These are phyloP conservation scores for Phenacoccus solenopsis DNA, from an alignment of 1,140 invertebrate genomes.

Conservation along the genomic window DNA sequence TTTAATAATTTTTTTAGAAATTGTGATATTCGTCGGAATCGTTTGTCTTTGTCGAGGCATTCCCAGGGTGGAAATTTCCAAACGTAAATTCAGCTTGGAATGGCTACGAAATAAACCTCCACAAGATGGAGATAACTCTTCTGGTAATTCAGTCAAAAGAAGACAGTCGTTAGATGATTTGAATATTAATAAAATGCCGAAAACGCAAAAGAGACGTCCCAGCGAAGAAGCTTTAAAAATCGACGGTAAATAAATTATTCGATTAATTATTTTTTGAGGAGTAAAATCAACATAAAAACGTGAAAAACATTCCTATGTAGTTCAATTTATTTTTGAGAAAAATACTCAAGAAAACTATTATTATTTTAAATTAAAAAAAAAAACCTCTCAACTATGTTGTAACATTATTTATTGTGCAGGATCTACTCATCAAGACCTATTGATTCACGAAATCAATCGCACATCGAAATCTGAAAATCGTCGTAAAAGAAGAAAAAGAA, in stretches of 20 bases:
- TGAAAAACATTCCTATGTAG: no score
- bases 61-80: slow-evolving; percentile 26
- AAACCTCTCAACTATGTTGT: not conserved
- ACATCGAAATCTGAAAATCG: slow-evolving; percentile 23
- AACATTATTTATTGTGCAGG: no score
- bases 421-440: slow-evolving; percentile 35
- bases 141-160: slow-evolving; percentile 18
- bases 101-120: slow-evolving; percentile 18
- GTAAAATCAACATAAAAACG: not conserved
- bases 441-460: slow-evolving; percentile 34
- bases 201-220: slow-evolving; percentile 45
- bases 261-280: not conserved
- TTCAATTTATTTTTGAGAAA: no score
- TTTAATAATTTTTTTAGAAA: slow-evolving; percentile 39
- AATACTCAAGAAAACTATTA: not conserved
- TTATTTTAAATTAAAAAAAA: not conserved
- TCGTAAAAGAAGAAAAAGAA: slow-evolving; percentile 35
- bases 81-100: slow-evolving; percentile 19
- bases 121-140: slow-evolving; percentile 15
- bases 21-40: slow-evolving; percentile 38
- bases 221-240: slow-evolving; percentile 56
- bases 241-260: not conserved
- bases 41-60: slow-evolving; percentile 36
- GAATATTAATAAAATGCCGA: slow-evolving; percentile 26
- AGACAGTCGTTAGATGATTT: slow-evolving; percentile 25